phyloP scores from a whole-genome alignment of 2,888 invertebrate genomes.

The Lithophane leautieri region DNA sequence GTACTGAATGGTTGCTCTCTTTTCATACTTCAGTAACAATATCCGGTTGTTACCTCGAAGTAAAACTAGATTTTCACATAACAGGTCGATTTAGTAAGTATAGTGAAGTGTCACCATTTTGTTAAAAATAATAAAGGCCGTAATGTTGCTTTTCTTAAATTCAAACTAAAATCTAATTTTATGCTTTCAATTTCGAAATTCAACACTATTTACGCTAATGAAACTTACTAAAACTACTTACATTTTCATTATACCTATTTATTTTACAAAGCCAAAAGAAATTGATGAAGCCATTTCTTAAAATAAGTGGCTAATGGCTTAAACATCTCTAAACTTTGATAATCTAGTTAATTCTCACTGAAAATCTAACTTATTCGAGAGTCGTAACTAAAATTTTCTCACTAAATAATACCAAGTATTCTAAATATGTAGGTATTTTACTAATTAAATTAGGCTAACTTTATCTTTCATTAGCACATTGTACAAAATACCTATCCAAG shows the following conservation, averaged over 20 bases:
- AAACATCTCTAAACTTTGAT: constrained; percentile 24
- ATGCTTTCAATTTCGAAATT: background rate
- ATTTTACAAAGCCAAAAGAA: constrained; percentile 9
- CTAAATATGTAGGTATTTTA: constrained; percentile 8
- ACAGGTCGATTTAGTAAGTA: background rate
- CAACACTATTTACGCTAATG: background rate
- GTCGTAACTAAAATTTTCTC: constrained; percentile 4
- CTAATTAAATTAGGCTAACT: constrained; percentile 34
- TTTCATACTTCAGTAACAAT: background rate
- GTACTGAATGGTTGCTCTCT: background rate
- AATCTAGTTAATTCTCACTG: constrained; percentile 5
- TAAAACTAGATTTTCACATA: background rate
- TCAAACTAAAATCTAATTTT: background rate
- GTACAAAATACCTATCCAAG: constrained; percentile 22
- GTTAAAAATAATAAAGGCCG: too few species aligned
- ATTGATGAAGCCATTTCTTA: background rate
- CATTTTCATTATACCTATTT: background rate
- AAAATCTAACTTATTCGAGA: constrained; percentile 5
- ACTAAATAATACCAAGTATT: constrained; percentile 30
- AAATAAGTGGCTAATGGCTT: constrained; percentile 7
- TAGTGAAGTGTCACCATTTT: background rate
- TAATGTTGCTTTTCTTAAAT: background rate
- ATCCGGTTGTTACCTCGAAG: background rate
- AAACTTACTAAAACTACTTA: constrained; percentile 15
- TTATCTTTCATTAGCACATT: constrained; percentile 29